phyloP scores from a whole-genome alignment of 2,888 invertebrate species.

The Hirtodrosophila cameraria region DNA sequence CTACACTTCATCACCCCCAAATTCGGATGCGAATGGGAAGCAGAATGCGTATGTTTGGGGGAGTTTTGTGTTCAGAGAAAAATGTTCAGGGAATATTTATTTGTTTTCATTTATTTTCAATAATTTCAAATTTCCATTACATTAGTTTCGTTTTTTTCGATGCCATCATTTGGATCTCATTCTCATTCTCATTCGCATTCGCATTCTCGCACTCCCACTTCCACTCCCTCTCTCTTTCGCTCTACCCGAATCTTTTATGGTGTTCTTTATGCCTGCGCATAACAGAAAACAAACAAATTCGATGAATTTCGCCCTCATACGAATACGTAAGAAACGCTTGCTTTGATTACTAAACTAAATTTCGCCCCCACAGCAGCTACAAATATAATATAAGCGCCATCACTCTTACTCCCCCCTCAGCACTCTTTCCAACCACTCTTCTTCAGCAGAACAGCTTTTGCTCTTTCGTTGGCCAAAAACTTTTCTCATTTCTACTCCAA shows the following conservation, averaged over 20 bases:
- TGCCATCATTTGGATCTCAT: not conserved
- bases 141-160: slow-evolving; percentile 69
- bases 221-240: not conserved
- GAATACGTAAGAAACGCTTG: slow-evolving; percentile 39
- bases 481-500: slow-evolving; percentile 79
- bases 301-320: slow-evolving; percentile 24
- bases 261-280: slow-evolving; percentile 74
- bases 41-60: no score
- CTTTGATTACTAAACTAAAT: slow-evolving; percentile 77
- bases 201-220: no score
- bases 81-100: slow-evolving; percentile 69
- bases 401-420: slow-evolving; percentile 21
- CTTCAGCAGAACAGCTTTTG: slow-evolving; percentile 25
- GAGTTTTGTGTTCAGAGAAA: slow-evolving; percentile 28
- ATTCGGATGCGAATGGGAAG: slow-evolving; percentile 4
- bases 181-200: not conserved
- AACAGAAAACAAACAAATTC: slow-evolving; percentile 80
- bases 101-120: slow-evolving; percentile 81
- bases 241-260: slow-evolving; percentile 17
- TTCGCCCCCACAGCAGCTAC: slow-evolving; percentile 23
- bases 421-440: slow-evolving; percentile 3
- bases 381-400: slow-evolving; percentile 67
- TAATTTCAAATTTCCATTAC: slow-evolving; percentile 81
- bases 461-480: slow-evolving; percentile 58
- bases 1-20: slow-evolving; percentile 50